phyloP scores from a whole-genome alignment of 2,888 invertebrate genomes.

The Nemotelus pantherinus region DNA sequence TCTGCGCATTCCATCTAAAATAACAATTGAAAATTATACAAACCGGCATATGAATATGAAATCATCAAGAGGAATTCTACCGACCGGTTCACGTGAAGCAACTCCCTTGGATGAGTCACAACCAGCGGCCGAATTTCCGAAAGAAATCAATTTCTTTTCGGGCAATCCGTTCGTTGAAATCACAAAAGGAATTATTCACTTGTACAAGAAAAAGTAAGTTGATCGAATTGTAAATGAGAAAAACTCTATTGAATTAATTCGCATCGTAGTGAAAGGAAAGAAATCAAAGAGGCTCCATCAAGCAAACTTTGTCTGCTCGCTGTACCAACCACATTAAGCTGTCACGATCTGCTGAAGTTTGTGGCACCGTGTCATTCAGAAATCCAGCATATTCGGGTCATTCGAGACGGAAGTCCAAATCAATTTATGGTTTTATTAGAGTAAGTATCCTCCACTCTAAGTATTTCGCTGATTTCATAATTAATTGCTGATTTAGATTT shows the following conservation, averaged over 20 bases:
- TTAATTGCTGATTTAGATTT: conserved; percentile 66
- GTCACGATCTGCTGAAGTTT: conserved; percentile 92
- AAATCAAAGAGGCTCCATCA: conserved; percentile 76
- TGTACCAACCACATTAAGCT: conserved; percentile 90
- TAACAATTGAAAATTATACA: conserved; percentile 82
- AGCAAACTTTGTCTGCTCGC: conserved; percentile 88
- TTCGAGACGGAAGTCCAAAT: conserved; percentile 91
- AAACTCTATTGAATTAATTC: conserved; percentile 29
- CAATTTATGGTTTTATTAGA: conserved; percentile 97
- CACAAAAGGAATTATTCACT: conserved; percentile 94
- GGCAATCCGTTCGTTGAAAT: conserved; percentile 98
- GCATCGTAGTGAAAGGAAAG: conserved; percentile 75
- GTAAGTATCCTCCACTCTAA: conserved; percentile 65
- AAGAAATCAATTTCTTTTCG: conserved; percentile 83
- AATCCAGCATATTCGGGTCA: conserved; percentile 89
- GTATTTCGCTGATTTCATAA: conserved; percentile 52
- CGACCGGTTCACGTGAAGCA: conserved; percentile 71
- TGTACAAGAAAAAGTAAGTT: conserved; percentile 94
- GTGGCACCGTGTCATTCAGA: conserved; percentile 92
- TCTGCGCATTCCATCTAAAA: conserved; percentile 74
- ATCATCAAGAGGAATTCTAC: conserved; percentile 68
- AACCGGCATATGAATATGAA: conserved; percentile 68
- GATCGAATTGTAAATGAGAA: conserved; percentile 1
- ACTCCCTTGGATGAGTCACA: conserved; percentile 60
- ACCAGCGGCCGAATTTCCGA: conserved; percentile 61